Base-by-base conservation (phyloP, 92 coral and sea anemone genomes). In the Zoanthus solanderi region DNA sequence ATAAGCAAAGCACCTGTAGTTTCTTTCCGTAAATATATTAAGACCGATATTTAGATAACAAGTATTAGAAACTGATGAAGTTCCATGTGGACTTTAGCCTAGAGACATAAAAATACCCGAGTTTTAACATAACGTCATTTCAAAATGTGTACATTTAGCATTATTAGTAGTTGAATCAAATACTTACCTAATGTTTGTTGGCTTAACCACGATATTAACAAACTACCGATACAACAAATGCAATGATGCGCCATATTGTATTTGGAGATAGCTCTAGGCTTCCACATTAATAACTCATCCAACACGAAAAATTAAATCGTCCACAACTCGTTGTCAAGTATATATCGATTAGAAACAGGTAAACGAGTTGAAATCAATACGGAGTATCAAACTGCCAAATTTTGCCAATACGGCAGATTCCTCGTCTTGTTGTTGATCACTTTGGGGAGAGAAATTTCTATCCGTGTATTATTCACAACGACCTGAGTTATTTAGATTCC, bases 181-280 rank as follows among this genome's bases (percentile, higher is more conserved):
- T n/a, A 4, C 82, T 52, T 77, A 77, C 82, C 82, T 77, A 46
- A 77, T 11, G 82, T 5, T 9, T 46, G 47, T 77, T 14, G 67
- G 17, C 12, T 45, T 30, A 77, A 30, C 68, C 67, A 77, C 28
- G 16, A 57, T 30, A 76, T 76, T 29, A 77, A 77, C 48, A 54
- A 53, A 14, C 67, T 67, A 23, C 67, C 46, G 30, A 77, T 34
- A 14, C 15, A 56, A 6, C 30, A 54, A 28, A 28, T 3, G 0
- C 44, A 53, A 54, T 16, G 54, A 54, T 11, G 5, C 68, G 82
- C 82, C 82, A 77, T 77, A n/a, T 77, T 77, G 11, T 8, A 75
- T 46, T 58, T 7, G 23, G 54, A 28, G 30, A 53, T 30, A 75
- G 8, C 47, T 58, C 47, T n/a, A n/a, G 23, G 42, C 50, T 17